Evolutionary conservation across 2,888 invertebrate species (phyloP).

Genomic region (Vesta saturnalis): DNA sequence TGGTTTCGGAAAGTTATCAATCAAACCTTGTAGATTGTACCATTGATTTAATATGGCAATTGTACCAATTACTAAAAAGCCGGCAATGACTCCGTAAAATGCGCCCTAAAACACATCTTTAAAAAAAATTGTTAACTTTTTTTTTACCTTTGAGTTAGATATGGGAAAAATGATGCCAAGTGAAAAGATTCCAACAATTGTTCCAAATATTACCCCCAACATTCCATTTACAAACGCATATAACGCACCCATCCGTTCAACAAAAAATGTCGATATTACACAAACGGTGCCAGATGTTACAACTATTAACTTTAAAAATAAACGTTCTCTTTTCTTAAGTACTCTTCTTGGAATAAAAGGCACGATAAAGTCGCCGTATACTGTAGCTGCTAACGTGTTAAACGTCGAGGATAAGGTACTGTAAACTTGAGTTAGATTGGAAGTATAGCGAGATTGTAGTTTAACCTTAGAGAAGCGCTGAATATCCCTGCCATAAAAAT

Average conservation of each 20-base stretch:
- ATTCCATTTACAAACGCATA: constrained; percentile 71
- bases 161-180: constrained; percentile 73
- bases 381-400: constrained; percentile 70
- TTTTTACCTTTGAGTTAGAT: constrained; percentile 68
- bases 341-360: constrained; percentile 61
- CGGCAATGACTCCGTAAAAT: background rate
- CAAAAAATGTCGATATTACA: constrained; percentile 75
- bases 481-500: too few relatives aligned
- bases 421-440: too few relatives aligned
- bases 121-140: too few relatives aligned
- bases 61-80: background rate
- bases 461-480: too few relatives aligned
- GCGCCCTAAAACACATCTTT: background rate
- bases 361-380: constrained; percentile 73
- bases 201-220: constrained; percentile 71
- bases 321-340: constrained; percentile 66
- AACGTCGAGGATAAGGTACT: constrained; percentile 72
- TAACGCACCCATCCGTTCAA: constrained; percentile 72
- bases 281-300: constrained; percentile 71
- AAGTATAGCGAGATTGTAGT: too few relatives aligned
- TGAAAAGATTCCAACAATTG: constrained; percentile 71
- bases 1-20: background rate
- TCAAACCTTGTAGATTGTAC: background rate
- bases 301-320: constrained; percentile 67
- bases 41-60: background rate